A percentile compares a stretch with the other conserved stretches of the same genome.
Conservation (phyloP, 2,888 invertebrate genomes). For the Drosophila birchii region DNA sequence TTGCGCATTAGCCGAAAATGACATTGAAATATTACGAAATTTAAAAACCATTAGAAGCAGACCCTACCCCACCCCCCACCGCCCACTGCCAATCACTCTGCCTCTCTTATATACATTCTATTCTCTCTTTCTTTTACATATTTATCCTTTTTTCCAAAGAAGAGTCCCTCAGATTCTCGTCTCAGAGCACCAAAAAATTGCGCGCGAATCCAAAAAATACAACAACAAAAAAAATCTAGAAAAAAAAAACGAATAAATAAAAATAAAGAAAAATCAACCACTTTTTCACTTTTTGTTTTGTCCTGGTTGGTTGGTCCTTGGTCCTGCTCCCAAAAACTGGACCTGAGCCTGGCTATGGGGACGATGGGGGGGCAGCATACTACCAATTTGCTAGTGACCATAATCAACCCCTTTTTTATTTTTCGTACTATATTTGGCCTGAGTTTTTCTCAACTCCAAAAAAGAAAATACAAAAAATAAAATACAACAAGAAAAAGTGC, state of each 20-base stretch:
- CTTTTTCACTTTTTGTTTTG: constrained; percentile 71
- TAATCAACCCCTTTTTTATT: constrained; percentile 73
- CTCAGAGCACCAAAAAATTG: constrained; percentile 62
- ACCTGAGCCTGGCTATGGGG: constrained; percentile 8
- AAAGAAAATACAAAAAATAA: constrained; percentile 41
- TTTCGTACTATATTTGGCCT: constrained; percentile 23
- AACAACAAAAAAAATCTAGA: constrained; percentile 33
- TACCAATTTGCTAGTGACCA: constrained; percentile 78
- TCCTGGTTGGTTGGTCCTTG: constrained; percentile 53
- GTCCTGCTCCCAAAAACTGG: constrained; percentile 36
- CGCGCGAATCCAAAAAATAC: constrained; percentile 65
- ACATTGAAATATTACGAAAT: constrained; percentile 77
- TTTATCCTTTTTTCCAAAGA: constrained; percentile 50
- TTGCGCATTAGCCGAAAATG: constrained; percentile 66
- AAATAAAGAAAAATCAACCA: constrained; percentile 64
- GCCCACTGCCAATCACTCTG: constrained; percentile 6
- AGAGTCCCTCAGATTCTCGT: constrained; percentile 41
- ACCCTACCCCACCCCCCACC: constrained; percentile 23
- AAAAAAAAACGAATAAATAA: constrained; percentile 49
- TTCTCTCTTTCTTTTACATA: constrained; percentile 50
- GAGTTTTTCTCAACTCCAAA: constrained; percentile 52
- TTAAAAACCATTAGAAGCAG: constrained; percentile 78
- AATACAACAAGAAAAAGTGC: constrained; percentile 53
- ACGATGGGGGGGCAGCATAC: constrained; percentile 39
- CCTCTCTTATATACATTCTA: constrained; percentile 15